Conservation (phyloP, 1,140 invertebrate species). For the Euura saliciscinereae region DNA sequence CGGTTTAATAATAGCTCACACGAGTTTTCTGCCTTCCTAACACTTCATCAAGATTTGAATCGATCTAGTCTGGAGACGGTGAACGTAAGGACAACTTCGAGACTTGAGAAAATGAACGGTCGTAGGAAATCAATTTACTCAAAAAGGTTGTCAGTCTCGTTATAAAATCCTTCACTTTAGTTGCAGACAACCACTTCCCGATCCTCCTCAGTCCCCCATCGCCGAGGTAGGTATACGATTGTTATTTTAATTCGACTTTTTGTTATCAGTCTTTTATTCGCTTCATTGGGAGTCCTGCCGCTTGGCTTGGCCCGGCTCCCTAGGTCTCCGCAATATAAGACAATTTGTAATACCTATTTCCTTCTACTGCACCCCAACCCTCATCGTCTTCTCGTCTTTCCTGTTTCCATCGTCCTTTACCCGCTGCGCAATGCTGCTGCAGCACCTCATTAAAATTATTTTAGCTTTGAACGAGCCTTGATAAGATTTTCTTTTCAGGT, state of each 20-base stretch:
- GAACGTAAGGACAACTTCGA: too few relatives aligned
- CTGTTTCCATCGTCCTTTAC: not conserved
- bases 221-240: slow-evolving; percentile 23
- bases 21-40: too few relatives aligned
- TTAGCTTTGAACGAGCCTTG: too few relatives aligned
- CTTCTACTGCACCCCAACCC: slow-evolving; percentile 14
- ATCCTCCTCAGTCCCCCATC: not conserved
- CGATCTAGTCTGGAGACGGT: too few relatives aligned
- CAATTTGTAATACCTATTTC: slow-evolving; percentile 24
- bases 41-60: too few relatives aligned
- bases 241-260: slow-evolving; percentile 51
- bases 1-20: too few relatives aligned
- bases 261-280: slow-evolving; percentile 43
- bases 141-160: too few relatives aligned
- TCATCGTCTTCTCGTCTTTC: slow-evolving; percentile 9
- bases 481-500: too few relatives aligned
- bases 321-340: slow-evolving; percentile 19
- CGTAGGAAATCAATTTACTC: too few relatives aligned
- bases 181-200: not conserved
- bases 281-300: slow-evolving; percentile 37
- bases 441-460: slow-evolving; percentile 46
- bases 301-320: slow-evolving; percentile 19
- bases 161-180: not conserved
- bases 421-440: slow-evolving; percentile 4
- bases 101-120: too few relatives aligned